A percentile compares a stretch with the other conserved stretches of the same genome.
phyloP scores from a whole-genome alignment of 2,113 vertebrate species.

The Dasypus novemcinctus region DNA sequence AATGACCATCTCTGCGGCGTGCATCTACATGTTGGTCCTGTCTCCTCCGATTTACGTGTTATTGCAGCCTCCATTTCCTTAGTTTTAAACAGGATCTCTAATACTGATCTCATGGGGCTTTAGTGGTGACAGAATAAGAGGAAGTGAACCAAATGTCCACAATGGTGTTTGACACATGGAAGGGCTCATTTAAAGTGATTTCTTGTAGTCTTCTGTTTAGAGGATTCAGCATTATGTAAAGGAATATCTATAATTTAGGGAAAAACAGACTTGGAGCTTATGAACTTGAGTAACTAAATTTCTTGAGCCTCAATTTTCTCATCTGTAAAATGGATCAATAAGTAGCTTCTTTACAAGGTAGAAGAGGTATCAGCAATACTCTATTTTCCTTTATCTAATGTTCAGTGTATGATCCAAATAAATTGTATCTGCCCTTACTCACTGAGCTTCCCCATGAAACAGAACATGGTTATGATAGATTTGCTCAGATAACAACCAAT shows the following conservation, averaged over 20 bases:
- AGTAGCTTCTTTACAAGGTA: background rate
- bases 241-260: background rate
- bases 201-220: background rate
- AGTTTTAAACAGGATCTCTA: background rate
- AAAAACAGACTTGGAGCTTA: background rate
- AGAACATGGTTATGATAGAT: background rate
- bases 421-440: background rate
- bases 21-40: background rate
- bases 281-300: background rate
- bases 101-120: background rate
- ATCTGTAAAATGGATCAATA: background rate
- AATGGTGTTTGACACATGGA: background rate
- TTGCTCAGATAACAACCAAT: background rate
- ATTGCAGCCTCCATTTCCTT: background rate
- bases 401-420: background rate
- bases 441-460: background rate
- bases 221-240: background rate
- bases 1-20: background rate
- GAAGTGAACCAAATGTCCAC: background rate
- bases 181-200: background rate
- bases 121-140: background rate
- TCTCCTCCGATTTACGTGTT: background rate
- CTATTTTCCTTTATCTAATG: background rate
- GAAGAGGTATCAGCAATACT: background rate
- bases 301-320: background rate